phyloP scores from a whole-genome alignment of 2,888 invertebrate species.

The Ochropleura plecta region DNA sequence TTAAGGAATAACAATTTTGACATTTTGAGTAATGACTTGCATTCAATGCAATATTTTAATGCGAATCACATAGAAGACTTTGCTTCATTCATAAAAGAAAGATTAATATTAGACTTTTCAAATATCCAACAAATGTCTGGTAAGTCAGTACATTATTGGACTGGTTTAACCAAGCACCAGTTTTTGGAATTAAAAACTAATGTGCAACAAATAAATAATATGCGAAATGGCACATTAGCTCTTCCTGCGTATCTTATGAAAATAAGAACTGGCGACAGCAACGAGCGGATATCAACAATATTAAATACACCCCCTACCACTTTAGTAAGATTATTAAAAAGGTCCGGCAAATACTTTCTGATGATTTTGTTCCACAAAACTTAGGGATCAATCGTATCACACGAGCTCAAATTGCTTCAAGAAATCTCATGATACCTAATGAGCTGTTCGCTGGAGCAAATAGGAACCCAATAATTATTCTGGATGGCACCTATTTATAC shows the following conservation, averaged over 20 bases:
- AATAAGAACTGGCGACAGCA: conserved; percentile 17
- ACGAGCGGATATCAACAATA: conserved; percentile 4
- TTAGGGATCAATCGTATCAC: conserved; percentile 13
- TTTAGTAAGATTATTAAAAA: conserved; percentile 12
- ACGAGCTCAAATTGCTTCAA: conserved; percentile 12
- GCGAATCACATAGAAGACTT: conserved; percentile 13
- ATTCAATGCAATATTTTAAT: conserved; percentile 9
- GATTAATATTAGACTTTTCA: conserved; percentile 3
- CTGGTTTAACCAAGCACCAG: conserved; percentile 12
- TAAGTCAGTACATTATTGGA: conserved; percentile 18
- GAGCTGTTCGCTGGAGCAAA: conserved; percentile 3
- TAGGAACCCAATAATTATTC: conserved; percentile 24
- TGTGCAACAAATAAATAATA: conserved; percentile 21
- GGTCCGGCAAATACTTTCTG: neutral
- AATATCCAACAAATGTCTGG: conserved; percentile 11
- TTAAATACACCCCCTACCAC: conserved; percentile 3
- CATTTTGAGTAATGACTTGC: conserved; percentile 1
- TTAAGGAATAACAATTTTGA: conserved; percentile 15
- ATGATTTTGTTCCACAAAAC: conserved; percentile 14
- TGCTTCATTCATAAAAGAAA: conserved; percentile 10
- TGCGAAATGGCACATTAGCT: conserved; percentile 13
- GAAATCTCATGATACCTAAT: conserved; percentile 11
- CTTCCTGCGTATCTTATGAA: conserved; percentile 20
- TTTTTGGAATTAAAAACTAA: conserved; percentile 9
- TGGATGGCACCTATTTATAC: conserved; percentile 20